These are phyloP conservation scores for Philopedon plagiatum DNA, from an alignment of 2,888 invertebrate species.

Conservation along the genomic window DNA sequence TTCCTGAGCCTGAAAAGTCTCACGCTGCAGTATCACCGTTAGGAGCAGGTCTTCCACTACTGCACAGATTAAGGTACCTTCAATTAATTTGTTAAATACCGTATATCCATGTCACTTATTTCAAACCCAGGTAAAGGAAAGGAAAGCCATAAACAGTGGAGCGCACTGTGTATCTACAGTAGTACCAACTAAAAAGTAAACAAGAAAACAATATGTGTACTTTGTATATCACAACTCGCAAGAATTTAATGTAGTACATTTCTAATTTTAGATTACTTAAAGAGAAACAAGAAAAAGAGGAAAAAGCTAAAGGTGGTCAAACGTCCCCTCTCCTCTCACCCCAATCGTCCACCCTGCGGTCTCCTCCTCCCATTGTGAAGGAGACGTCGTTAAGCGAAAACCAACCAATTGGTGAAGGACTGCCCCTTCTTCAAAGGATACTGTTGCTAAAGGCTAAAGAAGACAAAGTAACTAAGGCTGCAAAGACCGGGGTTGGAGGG, in stretches of 20 bases:
- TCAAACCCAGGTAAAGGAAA: too few relatives aligned
- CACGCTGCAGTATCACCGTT: slow-evolving; percentile 75
- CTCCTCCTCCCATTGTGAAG: slow-evolving; percentile 71
- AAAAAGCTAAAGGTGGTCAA: slow-evolving; percentile 69
- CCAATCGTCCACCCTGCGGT: slow-evolving; percentile 71
- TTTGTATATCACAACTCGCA: too few relatives aligned
- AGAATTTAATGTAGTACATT: too few relatives aligned
- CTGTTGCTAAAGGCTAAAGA: slow-evolving; percentile 83
- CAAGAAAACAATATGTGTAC: too few relatives aligned
- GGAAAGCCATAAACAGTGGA: too few relatives aligned
- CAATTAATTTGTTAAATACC: too few relatives aligned
- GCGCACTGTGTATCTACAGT: too few relatives aligned
- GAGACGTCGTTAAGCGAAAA: slow-evolving; percentile 68
- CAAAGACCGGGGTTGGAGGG: slow-evolving; percentile 54
- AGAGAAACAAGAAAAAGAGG: slow-evolving; percentile 83
- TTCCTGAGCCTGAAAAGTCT: slow-evolving; percentile 54
- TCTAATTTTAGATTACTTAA: slow-evolving; percentile 80
- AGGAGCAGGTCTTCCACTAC: slow-evolving; percentile 86
- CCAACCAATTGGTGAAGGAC: slow-evolving; percentile 76
- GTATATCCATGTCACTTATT: too few relatives aligned
- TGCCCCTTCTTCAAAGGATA: slow-evolving; percentile 82
- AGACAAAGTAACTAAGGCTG: slow-evolving; percentile 67
- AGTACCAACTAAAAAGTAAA: too few relatives aligned
- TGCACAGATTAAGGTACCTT: slow-evolving; percentile 76
- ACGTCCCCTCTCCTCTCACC: slow-evolving; percentile 73